A percentile compares a stretch with the other conserved stretches of the same genome.
phyloP scores from a whole-genome alignment of 2,888 invertebrate genomes.

The Cryptus viduatorius region DNA sequence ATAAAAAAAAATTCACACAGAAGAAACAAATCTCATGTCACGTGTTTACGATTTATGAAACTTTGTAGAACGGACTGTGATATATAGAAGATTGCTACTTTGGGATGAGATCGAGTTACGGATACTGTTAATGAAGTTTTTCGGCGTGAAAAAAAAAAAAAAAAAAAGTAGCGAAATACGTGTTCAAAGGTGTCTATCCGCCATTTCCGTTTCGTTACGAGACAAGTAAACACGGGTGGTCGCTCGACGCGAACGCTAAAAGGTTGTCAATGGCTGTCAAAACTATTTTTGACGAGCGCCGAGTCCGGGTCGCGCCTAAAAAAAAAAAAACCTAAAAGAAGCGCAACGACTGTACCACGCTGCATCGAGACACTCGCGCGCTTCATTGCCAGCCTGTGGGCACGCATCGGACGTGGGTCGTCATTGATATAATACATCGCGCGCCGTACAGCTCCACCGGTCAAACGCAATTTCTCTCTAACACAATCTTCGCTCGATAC shows the following conservation, averaged over 20 bases:
- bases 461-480: conserved; percentile 1
- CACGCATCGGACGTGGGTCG: neutral
- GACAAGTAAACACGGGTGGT: conserved; percentile 49
- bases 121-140: too few relatives aligned
- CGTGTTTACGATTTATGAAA: too few relatives aligned
- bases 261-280: conserved; percentile 77
- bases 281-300: conserved; percentile 69
- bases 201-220: conserved; percentile 2
- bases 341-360: neutral
- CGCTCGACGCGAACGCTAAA: conserved; percentile 67
- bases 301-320: conserved; percentile 36
- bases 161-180: too few relatives aligned
- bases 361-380: neutral
- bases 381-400: conserved; percentile 13
- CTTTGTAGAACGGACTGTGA: too few relatives aligned
- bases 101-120: too few relatives aligned
- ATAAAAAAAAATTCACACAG: too few relatives aligned
- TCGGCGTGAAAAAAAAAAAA: too few relatives aligned
- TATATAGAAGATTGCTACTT: too few relatives aligned
- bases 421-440: conserved; percentile 5
- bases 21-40: too few relatives aligned
- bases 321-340: conserved; percentile 7
- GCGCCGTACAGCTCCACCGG: neutral
- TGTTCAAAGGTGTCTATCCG: neutral
- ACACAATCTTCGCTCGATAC: conserved; percentile 9